These are phyloP conservation scores for Lates japonicus DNA, from an alignment of 2,797 vertebrate genomes.

Conservation along the genomic window DNA sequence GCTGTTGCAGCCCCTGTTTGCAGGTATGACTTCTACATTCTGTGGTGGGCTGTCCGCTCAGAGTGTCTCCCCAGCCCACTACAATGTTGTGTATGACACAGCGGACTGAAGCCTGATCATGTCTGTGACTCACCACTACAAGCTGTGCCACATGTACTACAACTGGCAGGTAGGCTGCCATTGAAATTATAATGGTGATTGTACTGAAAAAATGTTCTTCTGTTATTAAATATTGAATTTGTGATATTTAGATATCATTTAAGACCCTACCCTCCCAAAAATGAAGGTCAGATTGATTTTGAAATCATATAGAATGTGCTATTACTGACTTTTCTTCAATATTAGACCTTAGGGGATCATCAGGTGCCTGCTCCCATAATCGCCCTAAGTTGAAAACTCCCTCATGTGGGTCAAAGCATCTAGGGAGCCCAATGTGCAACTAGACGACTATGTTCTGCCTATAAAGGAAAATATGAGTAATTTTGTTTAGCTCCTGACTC, in stretches of 20 bases:
- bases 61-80: slow-evolving; percentile 95
- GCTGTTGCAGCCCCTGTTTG: neutral
- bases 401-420: slow-evolving; percentile 96
- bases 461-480: slow-evolving; percentile 53
- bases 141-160: slow-evolving; percentile 97
- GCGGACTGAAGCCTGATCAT: slow-evolving; percentile 95
- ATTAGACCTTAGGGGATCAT: slow-evolving; percentile 89
- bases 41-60: slow-evolving; percentile 91
- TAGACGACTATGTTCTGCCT: slow-evolving; percentile 94
- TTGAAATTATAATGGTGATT: neutral
- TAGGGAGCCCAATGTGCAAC: slow-evolving; percentile 86
- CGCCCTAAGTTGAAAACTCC: slow-evolving; percentile 97
- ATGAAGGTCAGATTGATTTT: neutral
- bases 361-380: slow-evolving; percentile 95
- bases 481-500: neutral
- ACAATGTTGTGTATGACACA: slow-evolving; percentile 96
- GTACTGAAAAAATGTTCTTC: neutral
- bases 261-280: neutral
- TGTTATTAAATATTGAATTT: neutral
- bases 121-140: slow-evolving; percentile 97
- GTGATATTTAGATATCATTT: neutral
- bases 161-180: slow-evolving; percentile 93
- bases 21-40: slow-evolving; percentile 97
- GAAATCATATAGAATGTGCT: neutral
- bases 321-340: neutral